A percentile compares a stretch with the other conserved stretches of the same genome.
Evolutionary conservation across 2,113 vertebrate genomes (phyloP).

Genomic region (Felis catus): DNA sequence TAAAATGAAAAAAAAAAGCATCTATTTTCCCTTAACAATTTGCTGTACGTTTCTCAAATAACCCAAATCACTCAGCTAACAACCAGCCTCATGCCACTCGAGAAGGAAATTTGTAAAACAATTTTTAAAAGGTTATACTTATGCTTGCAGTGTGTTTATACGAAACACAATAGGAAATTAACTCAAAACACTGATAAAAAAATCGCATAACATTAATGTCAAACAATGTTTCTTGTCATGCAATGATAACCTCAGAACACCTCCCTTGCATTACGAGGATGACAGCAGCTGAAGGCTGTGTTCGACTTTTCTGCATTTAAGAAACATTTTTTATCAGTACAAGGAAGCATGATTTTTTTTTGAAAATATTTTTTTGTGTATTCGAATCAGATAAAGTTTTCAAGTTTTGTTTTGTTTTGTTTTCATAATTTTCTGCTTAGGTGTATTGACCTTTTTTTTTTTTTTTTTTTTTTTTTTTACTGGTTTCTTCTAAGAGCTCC

Average conservation of each 20-base stretch:
- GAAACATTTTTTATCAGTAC: slow-evolving; percentile 80
- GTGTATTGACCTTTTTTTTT: slow-evolving; percentile 88
- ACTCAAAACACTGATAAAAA: slow-evolving; percentile 94
- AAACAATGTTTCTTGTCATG: slow-evolving; percentile 86
- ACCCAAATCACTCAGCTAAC: slow-evolving; percentile 51
- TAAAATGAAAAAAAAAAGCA: neutral
- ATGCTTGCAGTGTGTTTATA: slow-evolving; percentile 68
- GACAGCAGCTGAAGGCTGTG: slow-evolving; percentile 81
- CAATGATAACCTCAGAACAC: slow-evolving; percentile 85
- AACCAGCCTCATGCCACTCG: slow-evolving; percentile 66
- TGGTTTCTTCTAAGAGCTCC: slow-evolving; percentile 85
- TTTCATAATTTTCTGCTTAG: slow-evolving; percentile 88
- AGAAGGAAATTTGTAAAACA: slow-evolving; percentile 63
- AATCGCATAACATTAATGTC: slow-evolving; percentile 91
- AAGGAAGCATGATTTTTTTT: slow-evolving; percentile 79
- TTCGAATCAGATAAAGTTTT: slow-evolving; percentile 87
- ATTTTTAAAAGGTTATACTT: slow-evolving; percentile 68
- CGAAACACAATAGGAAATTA: slow-evolving; percentile 84
- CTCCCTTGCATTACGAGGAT: slow-evolving; percentile 79
- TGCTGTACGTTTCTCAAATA: neutral
- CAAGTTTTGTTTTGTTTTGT: slow-evolving; percentile 85
- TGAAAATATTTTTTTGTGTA: slow-evolving; percentile 87
- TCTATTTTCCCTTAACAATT: slow-evolving; percentile 3
- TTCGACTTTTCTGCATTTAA: slow-evolving; percentile 75
- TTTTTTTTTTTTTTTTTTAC: slow-evolving; percentile 88